Conservation (phyloP, 2,113 vertebrate species). For the Seriola aureovittata region DNA sequence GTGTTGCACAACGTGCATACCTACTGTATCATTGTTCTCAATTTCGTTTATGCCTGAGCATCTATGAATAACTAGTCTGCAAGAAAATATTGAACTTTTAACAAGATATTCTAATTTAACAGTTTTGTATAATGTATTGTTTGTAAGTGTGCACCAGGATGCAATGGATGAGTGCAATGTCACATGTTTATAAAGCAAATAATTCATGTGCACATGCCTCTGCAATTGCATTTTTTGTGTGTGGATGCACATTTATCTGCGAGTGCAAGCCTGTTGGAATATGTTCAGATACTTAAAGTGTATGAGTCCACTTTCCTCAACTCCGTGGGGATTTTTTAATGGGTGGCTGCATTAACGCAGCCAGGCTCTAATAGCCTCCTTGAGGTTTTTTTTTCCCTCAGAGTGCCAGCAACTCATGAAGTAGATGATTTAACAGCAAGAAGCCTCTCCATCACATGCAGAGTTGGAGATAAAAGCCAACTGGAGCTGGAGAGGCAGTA, state of each 20-base stretch:
- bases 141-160: not conserved
- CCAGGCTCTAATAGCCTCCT: constrained; percentile 65
- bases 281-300: constrained; percentile 50
- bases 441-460: constrained; percentile 68
- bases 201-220: not conserved
- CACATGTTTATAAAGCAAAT: not conserved
- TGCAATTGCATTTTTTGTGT: constrained; percentile 5
- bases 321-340: constrained; percentile 71
- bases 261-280: constrained; percentile 24
- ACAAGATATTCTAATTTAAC: not conserved
- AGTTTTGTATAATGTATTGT: constrained; percentile 2
- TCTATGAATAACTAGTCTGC: not conserved
- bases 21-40: constrained; percentile 51
- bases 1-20: constrained; percentile 38
- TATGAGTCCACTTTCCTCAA: constrained; percentile 51
- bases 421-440: constrained; percentile 79
- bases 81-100: not conserved
- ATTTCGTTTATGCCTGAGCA: constrained; percentile 18
- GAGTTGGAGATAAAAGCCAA: constrained; percentile 57
- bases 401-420: constrained; percentile 69
- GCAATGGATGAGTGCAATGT: not conserved
- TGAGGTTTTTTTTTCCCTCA: constrained; percentile 45
- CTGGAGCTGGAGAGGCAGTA: constrained; percentile 41
- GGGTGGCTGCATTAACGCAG: constrained; percentile 74
- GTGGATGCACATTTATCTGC: constrained; percentile 23